Base-by-base conservation (phyloP, 1,140 invertebrate species). In the Diprion similis region DNA sequence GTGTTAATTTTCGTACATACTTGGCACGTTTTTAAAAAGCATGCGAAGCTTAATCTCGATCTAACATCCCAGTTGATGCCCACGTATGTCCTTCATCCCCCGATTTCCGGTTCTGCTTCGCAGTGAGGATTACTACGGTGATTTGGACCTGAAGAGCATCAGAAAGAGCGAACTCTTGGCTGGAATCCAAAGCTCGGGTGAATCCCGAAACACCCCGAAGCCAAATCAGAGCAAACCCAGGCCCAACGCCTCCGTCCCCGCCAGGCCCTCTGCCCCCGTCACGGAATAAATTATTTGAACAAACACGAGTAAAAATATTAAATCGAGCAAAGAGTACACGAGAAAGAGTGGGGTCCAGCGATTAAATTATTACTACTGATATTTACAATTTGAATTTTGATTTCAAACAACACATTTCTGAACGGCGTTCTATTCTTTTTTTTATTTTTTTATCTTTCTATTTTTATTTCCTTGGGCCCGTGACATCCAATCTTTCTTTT, bases 81-180 rank as follows among this genome's bases (percentile, higher is more conserved):
- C 73, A 75, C 68, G 76, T 78, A 80, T 80, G 74, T 76, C 77
- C 76, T 37, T 84, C 76, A 84, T 73, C 66, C 8, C 72, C 70
- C 75, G 77, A 72, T 78, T 80, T 78, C 78, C 74, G 71, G 78
- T 83, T 85, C 82, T 87, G 84, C 82, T 90, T 91, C 89, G 88
- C 92, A 96, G 96, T 91, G 96, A 97, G 91, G 95, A 97, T 92
- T 98, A 98, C 92, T 98, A 98, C 84, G 96, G 96, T 78, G 96
- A 97, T 87, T 88, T 97, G 91, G 95, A 97, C 89, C 89, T 97
- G 89, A 97, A 97, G 92, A 92, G 92, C 89, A 95, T 97, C 91
- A 93, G 95, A 88, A 97, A 97, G 91, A 95, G 94, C 88, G 95
- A 96, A 87, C 91, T 97, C 77, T 90, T 95, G 82, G 90, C 94